These are phyloP conservation scores for Sarcophaga subvicina DNA, from an alignment of 2,888 invertebrate genomes.

Conservation along the genomic window DNA sequence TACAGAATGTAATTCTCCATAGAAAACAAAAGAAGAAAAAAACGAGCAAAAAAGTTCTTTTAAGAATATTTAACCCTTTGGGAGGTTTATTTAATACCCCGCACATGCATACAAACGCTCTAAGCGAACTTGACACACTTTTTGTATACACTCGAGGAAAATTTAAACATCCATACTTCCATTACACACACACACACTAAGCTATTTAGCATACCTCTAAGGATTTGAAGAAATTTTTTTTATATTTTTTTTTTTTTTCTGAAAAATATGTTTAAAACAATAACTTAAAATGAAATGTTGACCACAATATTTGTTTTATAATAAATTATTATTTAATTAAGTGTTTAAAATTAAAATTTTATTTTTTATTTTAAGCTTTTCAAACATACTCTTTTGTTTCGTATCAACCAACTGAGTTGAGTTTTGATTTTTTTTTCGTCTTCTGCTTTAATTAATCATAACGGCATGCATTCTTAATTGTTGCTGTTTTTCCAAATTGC, in stretches of 20 bases:
- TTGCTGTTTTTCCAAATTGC: too few relatives aligned
- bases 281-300: background rate
- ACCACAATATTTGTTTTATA: background rate
- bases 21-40: slow-evolving; percentile 42
- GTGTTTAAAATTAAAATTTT: background rate
- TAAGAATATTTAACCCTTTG: slow-evolving; percentile 51
- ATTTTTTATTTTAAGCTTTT: background rate
- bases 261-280: background rate
- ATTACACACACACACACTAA: background rate
- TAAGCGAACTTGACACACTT: slow-evolving; percentile 60
- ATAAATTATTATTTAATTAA: background rate
- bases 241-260: too few relatives aligned
- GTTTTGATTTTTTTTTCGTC: too few relatives aligned
- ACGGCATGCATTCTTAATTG: background rate
- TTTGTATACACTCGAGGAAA: slow-evolving; percentile 47
- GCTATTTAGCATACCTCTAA: background rate
- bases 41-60: slow-evolving; percentile 8
- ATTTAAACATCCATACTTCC: background rate
- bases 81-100: slow-evolving; percentile 41
- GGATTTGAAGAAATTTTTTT: background rate
- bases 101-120: background rate
- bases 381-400: too few relatives aligned
- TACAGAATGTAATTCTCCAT: slow-evolving; percentile 43
- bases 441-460: background rate
- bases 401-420: too few relatives aligned